A percentile compares a stretch with the other conserved stretches of the same genome.
These are phyloP conservation scores for Otolemur garnettii DNA, from an alignment of 2,113 vertebrate genomes.

Conservation along the genomic window DNA sequence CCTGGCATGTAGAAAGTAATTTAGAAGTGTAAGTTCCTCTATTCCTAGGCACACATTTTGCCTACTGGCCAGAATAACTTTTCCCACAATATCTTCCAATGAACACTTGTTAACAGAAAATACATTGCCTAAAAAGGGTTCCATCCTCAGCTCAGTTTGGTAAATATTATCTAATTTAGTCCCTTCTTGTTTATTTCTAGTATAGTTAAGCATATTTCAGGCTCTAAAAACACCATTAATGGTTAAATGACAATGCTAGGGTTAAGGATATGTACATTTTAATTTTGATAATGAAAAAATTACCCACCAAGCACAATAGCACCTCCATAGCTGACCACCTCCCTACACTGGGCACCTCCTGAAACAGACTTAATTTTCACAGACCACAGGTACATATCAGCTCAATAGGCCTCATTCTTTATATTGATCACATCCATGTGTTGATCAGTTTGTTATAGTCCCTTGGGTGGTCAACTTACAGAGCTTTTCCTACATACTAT, in stretches of 20 bases:
- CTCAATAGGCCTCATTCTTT: no score
- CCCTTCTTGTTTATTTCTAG: neutral
- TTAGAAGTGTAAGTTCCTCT: neutral
- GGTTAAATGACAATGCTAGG: no score
- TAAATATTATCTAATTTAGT: neutral
- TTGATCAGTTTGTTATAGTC: no score
- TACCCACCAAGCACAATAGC: no score
- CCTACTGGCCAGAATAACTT: neutral
- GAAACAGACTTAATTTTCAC: no score
- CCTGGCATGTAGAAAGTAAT: neutral
- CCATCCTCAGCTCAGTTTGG: neutral
- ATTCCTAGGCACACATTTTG: neutral
- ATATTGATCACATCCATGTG: no score
- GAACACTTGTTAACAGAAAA: neutral
- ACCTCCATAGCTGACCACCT: no score
- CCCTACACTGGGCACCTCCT: no score
- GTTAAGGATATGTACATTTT: neutral
- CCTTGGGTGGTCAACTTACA: no score
- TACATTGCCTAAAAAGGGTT: neutral
- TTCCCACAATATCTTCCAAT: neutral
- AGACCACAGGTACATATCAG: no score
- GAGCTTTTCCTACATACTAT: no score
- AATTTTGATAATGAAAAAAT: neutral
- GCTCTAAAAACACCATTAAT: neutral
- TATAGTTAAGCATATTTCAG: neutral